Base-by-base conservation (phyloP, 2,888 invertebrate species). In the Eulithis testata region DNA sequence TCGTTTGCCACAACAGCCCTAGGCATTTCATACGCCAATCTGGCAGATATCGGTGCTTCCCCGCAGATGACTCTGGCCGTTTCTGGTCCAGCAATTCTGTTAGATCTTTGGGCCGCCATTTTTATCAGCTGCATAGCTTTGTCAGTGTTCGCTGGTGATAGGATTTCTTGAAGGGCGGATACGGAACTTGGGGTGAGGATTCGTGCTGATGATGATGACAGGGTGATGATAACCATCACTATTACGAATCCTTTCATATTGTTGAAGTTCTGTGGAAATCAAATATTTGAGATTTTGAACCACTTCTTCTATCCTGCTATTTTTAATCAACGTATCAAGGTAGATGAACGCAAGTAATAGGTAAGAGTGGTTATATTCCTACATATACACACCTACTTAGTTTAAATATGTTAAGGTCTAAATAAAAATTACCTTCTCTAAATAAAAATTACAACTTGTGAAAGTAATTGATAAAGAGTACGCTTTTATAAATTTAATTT, bases 121-220 rank as follows among this genome's bases (percentile, higher is more conserved):
- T 72, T 72, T 3, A 82, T 56, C 2, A 79, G 57, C 63, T 79
- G 72, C 51, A 81, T 52, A 0, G 78, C 74, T 21, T 74, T 77
- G 50, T 76, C 80, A 0, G 76, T 72, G 12, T 77, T 80, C 4
- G 63, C 72, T 7, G 82, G 78, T 11, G 81, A 76, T 4, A 85
- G 50, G 1, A 84, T 76, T 2, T 78, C 79, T 73, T 81, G 79
- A 9, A 86, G 63, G 6, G 78, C 65, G 3, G 73, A 55, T 0
- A 81, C 4, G 0, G 72, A 69, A 21, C 65, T 72, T 58, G 65
- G 63, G 7, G 73, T 51, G 40, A 78, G 4, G 4, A 60, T 44
- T 40, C 66, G 55, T 0, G 67, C 68, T 6, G 74, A 74, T 45
- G 70, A 67, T 60, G 65, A 49, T 0, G 70, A 36, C 0, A 68